A percentile compares a stretch with the other conserved stretches of the same genome.
These are phyloP conservation scores for Cancer borealis DNA, from an alignment of 2,888 invertebrate genomes.

Conservation along the genomic window DNA sequence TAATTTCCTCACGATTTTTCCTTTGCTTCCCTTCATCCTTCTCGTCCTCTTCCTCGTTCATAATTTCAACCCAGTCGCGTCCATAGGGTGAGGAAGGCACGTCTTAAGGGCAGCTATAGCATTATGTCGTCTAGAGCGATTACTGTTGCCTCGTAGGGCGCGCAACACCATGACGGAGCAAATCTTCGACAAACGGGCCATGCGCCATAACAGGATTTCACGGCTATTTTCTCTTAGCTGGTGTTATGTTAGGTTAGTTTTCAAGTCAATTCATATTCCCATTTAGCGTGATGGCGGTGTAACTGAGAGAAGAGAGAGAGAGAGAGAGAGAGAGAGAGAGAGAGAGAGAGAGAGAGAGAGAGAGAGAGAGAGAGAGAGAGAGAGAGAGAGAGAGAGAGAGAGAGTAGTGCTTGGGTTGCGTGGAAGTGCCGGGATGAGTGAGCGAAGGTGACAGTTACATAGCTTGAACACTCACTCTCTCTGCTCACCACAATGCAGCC, in stretches of 20 bases:
- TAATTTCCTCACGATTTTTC: not conserved
- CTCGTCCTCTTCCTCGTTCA: not conserved
- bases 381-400: not conserved
- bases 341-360: slow-evolving; percentile 40
- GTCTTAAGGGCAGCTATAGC: not conserved
- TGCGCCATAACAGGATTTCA: not conserved
- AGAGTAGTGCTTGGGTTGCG: not conserved
- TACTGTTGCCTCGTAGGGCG: not conserved
- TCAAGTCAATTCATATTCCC: no score
- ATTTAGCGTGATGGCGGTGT: not conserved
- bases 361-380: slow-evolving; percentile 30
- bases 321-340: slow-evolving; percentile 17
- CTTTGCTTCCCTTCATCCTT: not conserved
- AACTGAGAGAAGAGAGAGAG: slow-evolving; percentile 2
- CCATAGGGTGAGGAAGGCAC: not conserved
- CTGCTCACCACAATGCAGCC: not conserved
- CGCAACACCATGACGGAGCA: not conserved
- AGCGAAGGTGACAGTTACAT: not conserved
- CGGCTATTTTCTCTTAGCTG: not conserved
- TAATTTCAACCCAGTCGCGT: not conserved
- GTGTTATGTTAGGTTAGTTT: not conserved
- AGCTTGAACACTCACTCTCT: slow-evolving; percentile 13
- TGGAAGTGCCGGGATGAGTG: slow-evolving; percentile 8
- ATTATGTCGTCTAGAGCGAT: not conserved
- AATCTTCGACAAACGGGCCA: not conserved